Base-by-base conservation (phyloP, 1,140 invertebrate genomes). In the Drosophila truncata region DNA sequence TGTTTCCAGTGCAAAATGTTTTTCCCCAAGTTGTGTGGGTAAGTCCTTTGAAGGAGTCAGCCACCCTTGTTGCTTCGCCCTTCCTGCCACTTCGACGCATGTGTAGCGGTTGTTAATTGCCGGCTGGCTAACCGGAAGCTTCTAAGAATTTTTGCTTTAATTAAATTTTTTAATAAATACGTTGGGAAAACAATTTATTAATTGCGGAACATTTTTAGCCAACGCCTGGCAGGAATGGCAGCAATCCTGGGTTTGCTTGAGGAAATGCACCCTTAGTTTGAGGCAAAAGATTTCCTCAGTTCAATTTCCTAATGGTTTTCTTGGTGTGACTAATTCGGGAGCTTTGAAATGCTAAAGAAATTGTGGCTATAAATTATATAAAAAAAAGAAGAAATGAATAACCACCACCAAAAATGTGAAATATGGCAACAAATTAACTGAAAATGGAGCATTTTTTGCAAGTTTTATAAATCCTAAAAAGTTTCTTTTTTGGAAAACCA, bases 131-230 rank as follows among this genome's bases (percentile, higher is more conserved):
- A 71, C 59, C 66, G 75, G 74, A 78, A 78, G 58, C 64, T 78
- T 46, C 76, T 37, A 58, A 78, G 66, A 41, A 78, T 78, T 78
- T 72, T 47, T 78, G 75, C 66, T 78, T 78, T 78, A 78, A 78
- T 78, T 78, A 78, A 59, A 78, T 78, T 71, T 71, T 71, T 78
- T 78, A 69, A 67, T 77, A 59, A 55, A 77, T 78, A 61, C 41
- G 54, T 44, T 37, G 18, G 23, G 11, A 44, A 27, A 44, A 62
- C 47, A 54, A 37, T 69, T 55, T 49, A 77, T 59, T 71, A 70
- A 71, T 78, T 69, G 66, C 39, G 52, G 37, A 70, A 41, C 33
- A 59, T 63, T 41, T 69, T 63, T 39, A 71, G 66, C 67, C 16
- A 60, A n/a, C 52, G 52, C 66, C 66, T 72, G 10, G 23, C 37